Evolutionary conservation across 2,797 vertebrate genomes (phyloP), one percentile per base, ranked within the genome.

Genomic region (Phoeniculus purpureus): DNA sequence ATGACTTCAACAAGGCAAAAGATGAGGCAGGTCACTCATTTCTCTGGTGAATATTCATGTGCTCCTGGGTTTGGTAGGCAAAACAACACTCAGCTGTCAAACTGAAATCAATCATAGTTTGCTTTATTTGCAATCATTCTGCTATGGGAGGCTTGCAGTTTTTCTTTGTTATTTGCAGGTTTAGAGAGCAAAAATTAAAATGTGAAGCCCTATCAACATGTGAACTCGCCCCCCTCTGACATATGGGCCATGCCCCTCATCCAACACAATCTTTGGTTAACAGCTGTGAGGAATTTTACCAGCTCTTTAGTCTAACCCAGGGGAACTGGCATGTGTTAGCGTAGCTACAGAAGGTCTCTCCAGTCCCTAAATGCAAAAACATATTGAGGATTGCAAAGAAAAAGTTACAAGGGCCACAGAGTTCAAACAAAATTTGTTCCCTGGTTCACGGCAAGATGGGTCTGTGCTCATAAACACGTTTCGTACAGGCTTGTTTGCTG

Each of bases 321-420:
- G 81, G 84, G 90, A 92, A 90, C 76, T 85, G 70, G 79, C 94
- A 92, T 92, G 95, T 93, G 79, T 92, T 94, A 96, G 93, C 86
- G 70, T 47, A 92, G 93, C 81, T 95, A 95, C 94, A 94, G 92
- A 96, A 96, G 92, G 86, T 88, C 86, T 94, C 87, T 70, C 13
- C 84, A 75, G 86, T 92, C 93, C 84, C 95, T 95, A 94, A 95
- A 96, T 90, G 88, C 79, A 94, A 95, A 96, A 96, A 95, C 95
- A 95, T 96, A 96, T 96, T 96, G 95, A 96, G 66, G 79, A 90
- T 48, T 75, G 93, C 60, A 87, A 94, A 91, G 93, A 88, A 94
- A 83, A 94, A 94, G 87, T 95, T 95, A 88, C 91, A 81, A 85
- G 67, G 66, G 86, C 68, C n/a, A 81, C 84, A 92, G 72, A 94